Evolutionary conservation across 2,888 invertebrate species (phyloP).

Genomic region (Schizaphis graminum): DNA sequence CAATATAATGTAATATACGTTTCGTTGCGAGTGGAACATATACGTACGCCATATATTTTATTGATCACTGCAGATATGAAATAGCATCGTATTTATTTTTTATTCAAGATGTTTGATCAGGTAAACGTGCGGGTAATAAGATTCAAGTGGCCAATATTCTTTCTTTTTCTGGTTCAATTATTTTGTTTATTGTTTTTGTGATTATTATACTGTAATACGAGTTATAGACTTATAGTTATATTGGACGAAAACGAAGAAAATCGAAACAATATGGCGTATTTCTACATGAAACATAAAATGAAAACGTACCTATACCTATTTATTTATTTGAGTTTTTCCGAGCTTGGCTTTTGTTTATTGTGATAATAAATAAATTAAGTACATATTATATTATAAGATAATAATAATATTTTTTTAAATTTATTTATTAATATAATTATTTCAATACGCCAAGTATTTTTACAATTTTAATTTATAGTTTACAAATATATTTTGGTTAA

Average conservation of each 20-base stretch:
- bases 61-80: not conserved
- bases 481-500: too few relatives aligned
- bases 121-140: conserved; percentile 2
- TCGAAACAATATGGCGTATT: not conserved
- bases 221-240: not conserved
- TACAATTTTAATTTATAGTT: too few relatives aligned
- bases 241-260: not conserved
- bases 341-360: not conserved
- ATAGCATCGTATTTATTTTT: not conserved
- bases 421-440: too few relatives aligned
- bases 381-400: not conserved
- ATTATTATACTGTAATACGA: not conserved
- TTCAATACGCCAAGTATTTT: too few relatives aligned
- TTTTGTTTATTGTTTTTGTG: conserved; percentile 5
- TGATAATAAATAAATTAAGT: not conserved
- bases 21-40: not conserved
- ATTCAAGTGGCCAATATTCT: not conserved
- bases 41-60: not conserved
- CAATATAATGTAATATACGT: not conserved
- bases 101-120: not conserved
- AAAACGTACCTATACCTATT: not conserved
- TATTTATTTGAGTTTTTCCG: not conserved
- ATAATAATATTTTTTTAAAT: not conserved
- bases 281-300: not conserved
- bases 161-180: conserved; percentile 1